Conservation (phyloP, 2,113 vertebrate species). For the Cichladusa arquata region DNA sequence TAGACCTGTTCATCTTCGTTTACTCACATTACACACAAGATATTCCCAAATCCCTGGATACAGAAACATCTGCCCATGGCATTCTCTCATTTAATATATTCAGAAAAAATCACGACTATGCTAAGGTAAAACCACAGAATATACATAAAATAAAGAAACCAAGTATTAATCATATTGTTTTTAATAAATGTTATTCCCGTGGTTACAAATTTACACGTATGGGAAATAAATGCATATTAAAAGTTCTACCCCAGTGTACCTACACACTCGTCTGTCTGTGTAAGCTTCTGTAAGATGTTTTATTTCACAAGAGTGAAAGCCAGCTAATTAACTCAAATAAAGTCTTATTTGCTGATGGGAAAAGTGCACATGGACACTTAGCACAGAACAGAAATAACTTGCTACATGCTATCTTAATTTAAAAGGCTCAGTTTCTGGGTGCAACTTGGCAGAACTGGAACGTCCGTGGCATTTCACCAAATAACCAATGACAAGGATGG, state of each 20-base stretch:
- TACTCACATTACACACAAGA: not conserved
- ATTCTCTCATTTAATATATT: not conserved
- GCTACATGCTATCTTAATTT: not conserved
- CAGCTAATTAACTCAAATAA: not conserved
- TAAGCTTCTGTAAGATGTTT: not conserved
- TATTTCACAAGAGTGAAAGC: not conserved
- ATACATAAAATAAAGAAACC: not conserved
- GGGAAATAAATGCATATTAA: not conserved
- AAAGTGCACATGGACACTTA: not conserved
- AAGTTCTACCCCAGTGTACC: not conserved
- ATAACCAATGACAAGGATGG: not conserved
- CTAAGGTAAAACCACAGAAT: rapidly evolving
- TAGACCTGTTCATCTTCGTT: not conserved
- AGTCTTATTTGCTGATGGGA: not conserved
- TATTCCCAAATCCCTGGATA: not conserved
- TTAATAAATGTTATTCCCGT: not conserved
- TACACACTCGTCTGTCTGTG: not conserved
- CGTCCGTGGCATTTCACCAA: not conserved
- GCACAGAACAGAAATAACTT: not conserved
- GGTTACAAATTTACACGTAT: not conserved
- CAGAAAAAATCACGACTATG: not conserved
- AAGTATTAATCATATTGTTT: not conserved
- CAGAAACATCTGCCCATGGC: not conserved
- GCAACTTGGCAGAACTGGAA: not conserved
- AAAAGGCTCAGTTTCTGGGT: not conserved